Evolutionary conservation across 2,113 vertebrate species (phyloP).

Genomic region (Trachemys scripta): DNA sequence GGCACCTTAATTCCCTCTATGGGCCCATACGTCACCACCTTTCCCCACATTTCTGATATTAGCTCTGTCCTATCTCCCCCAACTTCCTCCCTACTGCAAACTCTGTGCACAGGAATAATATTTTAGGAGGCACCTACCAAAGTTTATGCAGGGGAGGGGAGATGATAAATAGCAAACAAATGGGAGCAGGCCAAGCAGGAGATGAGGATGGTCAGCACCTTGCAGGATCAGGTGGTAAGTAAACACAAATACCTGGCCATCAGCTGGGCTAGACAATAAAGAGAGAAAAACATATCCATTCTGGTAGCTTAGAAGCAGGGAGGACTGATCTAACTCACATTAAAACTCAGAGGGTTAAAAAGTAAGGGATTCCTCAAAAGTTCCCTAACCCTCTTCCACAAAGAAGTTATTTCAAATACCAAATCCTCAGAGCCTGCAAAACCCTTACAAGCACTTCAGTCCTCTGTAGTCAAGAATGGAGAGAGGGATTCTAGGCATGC

Average conservation of each 20-base stretch:
- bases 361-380: slow-evolving; percentile 9
- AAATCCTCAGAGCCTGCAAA: slow-evolving; percentile 48
- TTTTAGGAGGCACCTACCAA: background rate
- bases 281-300: background rate
- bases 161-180: background rate
- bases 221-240: background rate
- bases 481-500: background rate
- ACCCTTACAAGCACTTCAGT: slow-evolving; percentile 20
- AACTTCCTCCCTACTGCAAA: background rate
- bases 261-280: background rate
- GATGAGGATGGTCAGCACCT: background rate
- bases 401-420: slow-evolving; percentile 52
- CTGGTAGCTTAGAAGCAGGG: background rate
- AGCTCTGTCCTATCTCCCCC: background rate
- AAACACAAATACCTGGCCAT: background rate
- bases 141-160: background rate
- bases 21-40: background rate
- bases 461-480: background rate
- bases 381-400: background rate
- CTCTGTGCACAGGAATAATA: background rate
- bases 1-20: background rate
- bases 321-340: background rate
- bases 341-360: background rate
- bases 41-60: background rate
- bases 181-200: background rate